phyloP scores from a whole-genome alignment of 2,888 invertebrate genomes.

The Torymus auratus region DNA sequence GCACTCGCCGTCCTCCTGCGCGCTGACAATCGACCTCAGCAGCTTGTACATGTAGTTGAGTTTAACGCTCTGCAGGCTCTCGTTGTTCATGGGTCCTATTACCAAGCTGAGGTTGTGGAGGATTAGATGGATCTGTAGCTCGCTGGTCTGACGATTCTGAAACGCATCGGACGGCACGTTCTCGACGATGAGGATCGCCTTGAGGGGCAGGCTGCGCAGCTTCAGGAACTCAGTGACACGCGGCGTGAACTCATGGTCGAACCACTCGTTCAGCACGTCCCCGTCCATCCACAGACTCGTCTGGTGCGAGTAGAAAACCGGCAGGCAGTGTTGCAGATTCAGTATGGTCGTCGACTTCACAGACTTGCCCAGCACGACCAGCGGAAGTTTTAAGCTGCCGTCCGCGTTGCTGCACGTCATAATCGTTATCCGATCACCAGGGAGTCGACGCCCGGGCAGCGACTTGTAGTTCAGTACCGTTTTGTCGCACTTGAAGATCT shows the following conservation, averaged over 20 bases:
- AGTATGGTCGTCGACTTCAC: conserved; percentile 60
- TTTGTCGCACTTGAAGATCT: conserved; percentile 53
- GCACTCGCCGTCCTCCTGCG: conserved; percentile 50
- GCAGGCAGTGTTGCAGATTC: conserved; percentile 55
- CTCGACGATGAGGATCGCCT: conserved; percentile 48
- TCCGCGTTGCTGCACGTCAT: conserved; percentile 61
- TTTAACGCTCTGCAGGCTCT: conserved; percentile 59
- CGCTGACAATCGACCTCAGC: conserved; percentile 50
- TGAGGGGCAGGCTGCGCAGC: conserved; percentile 27
- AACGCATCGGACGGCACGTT: conserved; percentile 52
- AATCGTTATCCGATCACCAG: conserved; percentile 57
- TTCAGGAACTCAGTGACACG: conserved; percentile 42
- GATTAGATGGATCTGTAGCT: conserved; percentile 52
- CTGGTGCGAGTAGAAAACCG: conserved; percentile 57
- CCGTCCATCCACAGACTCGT: conserved; percentile 56
- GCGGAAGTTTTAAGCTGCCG: conserved; percentile 58
- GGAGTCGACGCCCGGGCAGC: conserved; percentile 30
- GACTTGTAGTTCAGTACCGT: conserved; percentile 45
- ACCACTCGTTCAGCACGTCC: conserved; percentile 49
- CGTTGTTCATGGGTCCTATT: conserved; percentile 59
- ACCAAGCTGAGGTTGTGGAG: conserved; percentile 59
- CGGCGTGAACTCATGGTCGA: conserved; percentile 48
- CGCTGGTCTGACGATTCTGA: conserved; percentile 51
- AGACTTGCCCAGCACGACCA: conserved; percentile 61
- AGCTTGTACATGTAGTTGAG: conserved; percentile 57